Evolutionary conservation across 2,797 vertebrate genomes (phyloP).

Genomic region (Coranthus polyacanthus): DNA sequence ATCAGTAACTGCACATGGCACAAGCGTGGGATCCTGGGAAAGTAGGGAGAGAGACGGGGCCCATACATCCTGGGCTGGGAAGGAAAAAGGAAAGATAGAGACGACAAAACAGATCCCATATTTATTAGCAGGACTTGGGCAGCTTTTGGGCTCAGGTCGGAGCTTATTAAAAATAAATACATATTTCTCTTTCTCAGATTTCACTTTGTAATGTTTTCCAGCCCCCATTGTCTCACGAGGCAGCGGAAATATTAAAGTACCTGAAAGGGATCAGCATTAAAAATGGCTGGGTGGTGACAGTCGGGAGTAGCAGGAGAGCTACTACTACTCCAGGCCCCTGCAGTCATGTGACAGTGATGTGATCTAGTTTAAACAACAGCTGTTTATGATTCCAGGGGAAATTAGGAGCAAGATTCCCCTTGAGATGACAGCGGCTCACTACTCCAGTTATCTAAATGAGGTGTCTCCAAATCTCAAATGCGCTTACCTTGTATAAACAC

Average conservation of each 20-base stretch:
- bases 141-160: slow-evolving; percentile 55
- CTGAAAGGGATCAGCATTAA: slow-evolving; percentile 77
- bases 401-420: slow-evolving; percentile 93
- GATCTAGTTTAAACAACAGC: slow-evolving; percentile 95
- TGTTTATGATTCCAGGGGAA: slow-evolving; percentile 95
- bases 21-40: slow-evolving; percentile 74
- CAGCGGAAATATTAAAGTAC: slow-evolving; percentile 71
- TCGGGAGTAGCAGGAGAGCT: slow-evolving; percentile 82
- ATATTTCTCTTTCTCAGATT: slow-evolving; percentile 57
- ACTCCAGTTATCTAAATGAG: slow-evolving; percentile 89
- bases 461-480: slow-evolving; percentile 79
- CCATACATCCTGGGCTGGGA: slow-evolving; percentile 58
- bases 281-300: slow-evolving; percentile 79
- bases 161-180: slow-evolving; percentile 64
- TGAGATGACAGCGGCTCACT: slow-evolving; percentile 88
- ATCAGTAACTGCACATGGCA: slow-evolving; percentile 81
- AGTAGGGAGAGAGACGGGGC: slow-evolving; percentile 56
- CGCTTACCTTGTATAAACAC: slow-evolving; percentile 66
- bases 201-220: slow-evolving; percentile 33
- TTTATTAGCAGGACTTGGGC: slow-evolving; percentile 67
- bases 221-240: slow-evolving; percentile 61
- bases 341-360: slow-evolving; percentile 90
- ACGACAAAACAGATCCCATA: slow-evolving; percentile 62
- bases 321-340: slow-evolving; percentile 86
- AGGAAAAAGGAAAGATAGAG: slow-evolving; percentile 53